These are phyloP conservation scores for Lethenteron camtschaticum DNA, from an alignment of 2,113 vertebrate genomes.

Conservation along the genomic window DNA sequence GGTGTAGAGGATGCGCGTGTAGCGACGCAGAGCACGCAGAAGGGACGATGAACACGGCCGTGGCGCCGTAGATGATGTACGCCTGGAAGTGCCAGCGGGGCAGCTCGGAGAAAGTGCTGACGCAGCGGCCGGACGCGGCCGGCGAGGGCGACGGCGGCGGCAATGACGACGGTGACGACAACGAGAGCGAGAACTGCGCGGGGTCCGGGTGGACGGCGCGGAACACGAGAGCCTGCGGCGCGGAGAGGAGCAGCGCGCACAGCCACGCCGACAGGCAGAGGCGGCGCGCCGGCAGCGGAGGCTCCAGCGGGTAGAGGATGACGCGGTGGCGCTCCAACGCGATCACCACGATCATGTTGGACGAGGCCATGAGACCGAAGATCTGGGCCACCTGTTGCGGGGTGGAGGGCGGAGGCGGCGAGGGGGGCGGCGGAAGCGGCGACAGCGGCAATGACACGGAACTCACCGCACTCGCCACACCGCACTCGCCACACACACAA, in stretches of 20 bases:
- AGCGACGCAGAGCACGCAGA: constrained; percentile 13
- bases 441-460: too few relatives aligned
- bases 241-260: constrained; percentile 21
- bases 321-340: constrained; percentile 21
- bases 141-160: too few relatives aligned
- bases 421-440: too few relatives aligned
- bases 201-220: constrained; percentile 4
- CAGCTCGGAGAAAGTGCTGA: constrained; percentile 14
- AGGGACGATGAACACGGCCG: constrained; percentile 20
- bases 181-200: too few relatives aligned
- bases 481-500: too few relatives aligned
- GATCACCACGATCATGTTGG: constrained; percentile 21
- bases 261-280: constrained; percentile 19
- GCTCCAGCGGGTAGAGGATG: constrained; percentile 11
- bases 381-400: constrained; percentile 12
- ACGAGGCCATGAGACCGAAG: constrained; percentile 20
- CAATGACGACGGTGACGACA: too few relatives aligned
- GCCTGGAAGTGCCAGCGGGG: constrained; percentile 20
- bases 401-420: too few relatives aligned
- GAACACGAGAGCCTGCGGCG: constrained; percentile 18
- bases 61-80: constrained; percentile 15
- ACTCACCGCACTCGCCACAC: background rate
- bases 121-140: constrained; percentile 12
- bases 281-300: constrained; percentile 14
- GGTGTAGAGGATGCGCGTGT: constrained; percentile 9